Evolutionary conservation across 2,797 vertebrate genomes (phyloP), one percentile per base, ranked within the genome.

Genomic region (Gambelia wislizenii): DNA sequence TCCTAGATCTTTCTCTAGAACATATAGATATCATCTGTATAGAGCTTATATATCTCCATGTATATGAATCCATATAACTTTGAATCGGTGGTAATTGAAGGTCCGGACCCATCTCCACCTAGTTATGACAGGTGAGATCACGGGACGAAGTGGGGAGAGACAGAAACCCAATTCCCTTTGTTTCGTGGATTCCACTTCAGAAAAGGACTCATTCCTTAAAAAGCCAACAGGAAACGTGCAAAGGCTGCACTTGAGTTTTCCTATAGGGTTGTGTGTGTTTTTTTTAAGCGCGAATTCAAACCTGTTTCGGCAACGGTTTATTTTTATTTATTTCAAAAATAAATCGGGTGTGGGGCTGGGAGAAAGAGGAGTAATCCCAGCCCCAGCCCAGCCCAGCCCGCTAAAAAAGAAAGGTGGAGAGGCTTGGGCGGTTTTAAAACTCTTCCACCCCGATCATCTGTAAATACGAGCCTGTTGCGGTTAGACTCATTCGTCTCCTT

Each of bases 401-500:
- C 18, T n/a, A n/a, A n/a, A n/a, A n/a, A n/a, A n/a, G 72, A 81
- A 82, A 74, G 77, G 84, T 64, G 39, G 70, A 33, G 89, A 85
- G 87, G 89, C 80, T 89, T 9, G 85, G 95, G 93, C 94, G 20
- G 84, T 92, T 92, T 90, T 87, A 88, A 93, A 87, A 94, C n/a
- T 74, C 94, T 88, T 52, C 69, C 96, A 74, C 72, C 74, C 69
- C 67, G 85, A 70, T 93, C 87, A 54, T 93, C 92, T 90, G 95
- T 97, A 96, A 95, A 96, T 94, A 96, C 81, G 93, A 96, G 94
- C 92, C 95, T 75, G 95, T 93, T 96, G 96, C 96, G 93, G 95
- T 95, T 95, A 94, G 92, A 90, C 88, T 93, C 95, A 96, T 96
- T 92, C 92, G 94, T 96, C 96, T 96, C 96, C 96, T 96, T 97